Percentiles rank a stretch among this genome's conserved stretches.
Conservation (phyloP, 53 echinoderm and acorn worm species). For the Patiria pectinifera region DNA sequence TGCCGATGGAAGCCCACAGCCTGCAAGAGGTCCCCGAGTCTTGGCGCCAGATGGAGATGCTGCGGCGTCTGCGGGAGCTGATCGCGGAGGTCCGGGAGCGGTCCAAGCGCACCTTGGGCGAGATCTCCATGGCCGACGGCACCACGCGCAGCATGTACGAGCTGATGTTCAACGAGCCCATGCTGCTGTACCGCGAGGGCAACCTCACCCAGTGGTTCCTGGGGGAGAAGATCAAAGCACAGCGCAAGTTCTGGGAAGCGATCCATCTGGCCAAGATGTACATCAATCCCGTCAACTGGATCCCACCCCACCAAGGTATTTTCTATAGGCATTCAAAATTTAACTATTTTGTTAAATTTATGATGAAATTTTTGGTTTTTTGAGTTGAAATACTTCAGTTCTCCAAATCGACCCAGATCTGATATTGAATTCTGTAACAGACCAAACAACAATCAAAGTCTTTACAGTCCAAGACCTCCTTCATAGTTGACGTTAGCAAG, state of each 20-base stretch:
- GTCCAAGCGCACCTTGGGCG: constrained; percentile 29
- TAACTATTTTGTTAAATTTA: too few relatives aligned
- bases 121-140: constrained; percentile 44
- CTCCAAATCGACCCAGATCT: too few relatives aligned
- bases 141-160: constrained; percentile 36
- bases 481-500: too few relatives aligned
- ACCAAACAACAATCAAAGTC: too few relatives aligned
- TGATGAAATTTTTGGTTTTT: too few relatives aligned
- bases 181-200: constrained; percentile 43
- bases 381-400: too few relatives aligned
- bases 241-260: constrained; percentile 20
- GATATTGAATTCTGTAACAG: too few relatives aligned
- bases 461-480: too few relatives aligned
- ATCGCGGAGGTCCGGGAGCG: constrained; percentile 41
- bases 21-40: constrained; percentile 38
- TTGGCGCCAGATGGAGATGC: neutral
- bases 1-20: constrained; percentile 45
- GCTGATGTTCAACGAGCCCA: constrained; percentile 37
- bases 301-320: constrained; percentile 82
- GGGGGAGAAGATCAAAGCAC: constrained; percentile 10
- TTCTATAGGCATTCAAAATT: neutral
- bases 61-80: neutral
- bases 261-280: constrained; percentile 26
- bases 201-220: constrained; percentile 21
- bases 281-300: constrained; percentile 62